Conservation (phyloP, 2,113 vertebrate genomes). For the Neolamprologus hecqui region DNA sequence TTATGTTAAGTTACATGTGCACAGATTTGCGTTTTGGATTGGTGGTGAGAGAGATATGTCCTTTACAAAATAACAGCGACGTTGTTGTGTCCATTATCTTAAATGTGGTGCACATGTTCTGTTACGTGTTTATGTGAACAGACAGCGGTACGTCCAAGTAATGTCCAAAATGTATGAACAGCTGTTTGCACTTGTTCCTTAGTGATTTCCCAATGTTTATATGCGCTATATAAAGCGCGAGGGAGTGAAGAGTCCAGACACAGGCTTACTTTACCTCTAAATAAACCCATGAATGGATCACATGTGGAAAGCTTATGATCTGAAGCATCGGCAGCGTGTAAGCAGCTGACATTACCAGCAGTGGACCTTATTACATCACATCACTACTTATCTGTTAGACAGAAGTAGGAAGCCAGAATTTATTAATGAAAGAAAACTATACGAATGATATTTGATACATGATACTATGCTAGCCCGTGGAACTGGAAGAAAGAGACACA, state of each 20-base stretch:
- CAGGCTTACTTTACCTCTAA: not conserved
- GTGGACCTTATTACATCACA: not conserved
- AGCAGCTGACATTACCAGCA: not conserved
- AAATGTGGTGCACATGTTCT: not conserved
- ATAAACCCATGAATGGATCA: not conserved
- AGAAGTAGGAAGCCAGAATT: not conserved
- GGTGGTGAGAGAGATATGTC: not conserved
- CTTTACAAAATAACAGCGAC: not conserved
- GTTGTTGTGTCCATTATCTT: not conserved
- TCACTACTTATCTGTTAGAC: not conserved
- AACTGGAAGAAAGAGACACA: not conserved
- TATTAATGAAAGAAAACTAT: not conserved
- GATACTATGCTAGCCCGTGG: not conserved
- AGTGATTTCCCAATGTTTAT: not conserved
- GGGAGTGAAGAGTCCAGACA: not conserved
- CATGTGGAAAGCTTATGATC: not conserved
- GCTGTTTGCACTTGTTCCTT: not conserved
- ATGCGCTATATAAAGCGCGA: not conserved
- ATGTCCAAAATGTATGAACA: not conserved
- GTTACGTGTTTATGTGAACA: not conserved
- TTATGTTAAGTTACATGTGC: not conserved
- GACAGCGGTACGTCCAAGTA: not conserved
- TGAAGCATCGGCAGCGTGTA: not conserved
- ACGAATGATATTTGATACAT: not conserved
- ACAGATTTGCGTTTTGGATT: not conserved